Evolutionary conservation across 2,797 vertebrate species (phyloP).

Genomic region (Acanthurus tractus): DNA sequence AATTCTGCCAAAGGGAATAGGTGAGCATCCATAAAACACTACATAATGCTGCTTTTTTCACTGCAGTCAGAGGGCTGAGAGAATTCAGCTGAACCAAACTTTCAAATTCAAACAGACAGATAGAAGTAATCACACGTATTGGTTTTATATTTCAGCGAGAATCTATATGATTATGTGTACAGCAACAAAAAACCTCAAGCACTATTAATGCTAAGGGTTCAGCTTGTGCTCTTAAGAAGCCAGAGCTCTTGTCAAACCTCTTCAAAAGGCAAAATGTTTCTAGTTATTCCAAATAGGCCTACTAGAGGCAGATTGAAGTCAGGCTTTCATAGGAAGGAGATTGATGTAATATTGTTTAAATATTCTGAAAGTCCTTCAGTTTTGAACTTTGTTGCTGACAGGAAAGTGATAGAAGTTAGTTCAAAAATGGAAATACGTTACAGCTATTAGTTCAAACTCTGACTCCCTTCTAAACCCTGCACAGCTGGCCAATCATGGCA

Average conservation of each 20-base stretch:
- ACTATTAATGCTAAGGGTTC: not conserved
- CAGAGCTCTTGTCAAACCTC: not conserved
- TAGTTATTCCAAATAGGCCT: not conserved
- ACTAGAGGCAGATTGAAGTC: not conserved
- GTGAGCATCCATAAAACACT: not conserved
- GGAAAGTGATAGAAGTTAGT: not conserved
- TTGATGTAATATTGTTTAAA: not conserved
- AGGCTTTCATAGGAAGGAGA: too few species aligned
- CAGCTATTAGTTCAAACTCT: not conserved
- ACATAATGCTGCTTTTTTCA: not conserved
- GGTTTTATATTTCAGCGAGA: too few species aligned
- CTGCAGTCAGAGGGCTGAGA: not conserved
- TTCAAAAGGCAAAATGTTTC: not conserved
- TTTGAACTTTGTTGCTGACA: not conserved
- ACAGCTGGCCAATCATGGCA: not conserved
- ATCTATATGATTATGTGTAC: not conserved
- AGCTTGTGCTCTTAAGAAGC: not conserved
- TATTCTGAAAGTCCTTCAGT: not conserved
- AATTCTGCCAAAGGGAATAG: not conserved
- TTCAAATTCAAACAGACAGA: not conserved
- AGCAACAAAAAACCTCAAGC: too few species aligned
- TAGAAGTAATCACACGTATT: not conserved
- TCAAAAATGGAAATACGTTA: not conserved
- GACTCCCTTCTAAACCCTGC: not conserved
- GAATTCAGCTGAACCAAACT: not conserved